Evolutionary conservation across 2,888 invertebrate genomes (phyloP).

Genomic region (Stenodera caucasica): DNA sequence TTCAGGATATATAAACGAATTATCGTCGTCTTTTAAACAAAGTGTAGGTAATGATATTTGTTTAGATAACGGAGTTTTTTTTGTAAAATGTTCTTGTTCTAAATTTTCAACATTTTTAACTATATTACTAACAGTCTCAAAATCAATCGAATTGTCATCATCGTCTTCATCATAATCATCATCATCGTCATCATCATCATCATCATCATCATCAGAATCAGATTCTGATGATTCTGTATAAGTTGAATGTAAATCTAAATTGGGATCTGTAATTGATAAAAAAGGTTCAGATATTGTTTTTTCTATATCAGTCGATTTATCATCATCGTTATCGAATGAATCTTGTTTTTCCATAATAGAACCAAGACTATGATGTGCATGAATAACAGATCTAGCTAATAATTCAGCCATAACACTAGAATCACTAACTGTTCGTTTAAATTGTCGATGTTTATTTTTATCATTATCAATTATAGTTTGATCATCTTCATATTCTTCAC

Average conservation of each 20-base stretch:
- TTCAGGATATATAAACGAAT: constrained; percentile 10
- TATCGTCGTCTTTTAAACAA: constrained; percentile 14
- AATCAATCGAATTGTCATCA: constrained; percentile 40
- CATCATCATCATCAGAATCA: not conserved
- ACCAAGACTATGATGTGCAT: constrained; percentile 62
- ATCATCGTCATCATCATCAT: constrained; percentile 43
- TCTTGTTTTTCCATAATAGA: constrained; percentile 63
- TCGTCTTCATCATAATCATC: constrained; percentile 52
- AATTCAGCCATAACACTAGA: constrained; percentile 66
- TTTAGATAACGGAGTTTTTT: constrained; percentile 26
- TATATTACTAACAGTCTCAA: constrained; percentile 63
- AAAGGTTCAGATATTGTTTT: constrained; percentile 40
- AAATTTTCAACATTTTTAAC: constrained; percentile 58
- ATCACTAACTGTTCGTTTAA: constrained; percentile 57
- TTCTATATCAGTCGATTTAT: constrained; percentile 29
- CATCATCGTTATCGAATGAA: constrained; percentile 53
- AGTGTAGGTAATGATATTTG: constrained; percentile 41
- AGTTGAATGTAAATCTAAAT: not conserved
- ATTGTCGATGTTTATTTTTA: constrained; percentile 54
- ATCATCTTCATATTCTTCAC: constrained; percentile 55
- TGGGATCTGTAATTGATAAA: constrained; percentile 15
- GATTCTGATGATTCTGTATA: not conserved
- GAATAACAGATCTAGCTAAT: constrained; percentile 66
- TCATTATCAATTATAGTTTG: constrained; percentile 56
- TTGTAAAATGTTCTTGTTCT: constrained; percentile 31